phyloP scores from a whole-genome alignment of 2,888 invertebrate genomes.

The Dendrolimus pini region DNA sequence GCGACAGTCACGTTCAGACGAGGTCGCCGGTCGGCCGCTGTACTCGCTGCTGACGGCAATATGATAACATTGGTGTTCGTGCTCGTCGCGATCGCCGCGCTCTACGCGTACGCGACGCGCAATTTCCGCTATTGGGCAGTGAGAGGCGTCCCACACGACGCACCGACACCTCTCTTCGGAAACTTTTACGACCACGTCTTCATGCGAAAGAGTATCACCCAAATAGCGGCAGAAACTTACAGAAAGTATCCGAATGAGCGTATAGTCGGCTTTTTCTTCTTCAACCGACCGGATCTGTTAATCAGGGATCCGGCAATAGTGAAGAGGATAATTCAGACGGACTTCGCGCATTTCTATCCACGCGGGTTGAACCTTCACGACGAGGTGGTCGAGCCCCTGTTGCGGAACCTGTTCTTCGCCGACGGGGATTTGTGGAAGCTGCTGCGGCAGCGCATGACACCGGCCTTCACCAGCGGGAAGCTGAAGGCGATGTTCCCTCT shows the following conservation, averaged over 20 bases:
- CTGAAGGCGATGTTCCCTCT: too few species aligned
- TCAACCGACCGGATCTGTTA: constrained; percentile 30
- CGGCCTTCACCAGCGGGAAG: too few species aligned
- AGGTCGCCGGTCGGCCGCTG: background rate
- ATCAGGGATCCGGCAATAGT: constrained; percentile 40
- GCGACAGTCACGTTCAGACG: too few species aligned
- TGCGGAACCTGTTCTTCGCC: constrained; percentile 45
- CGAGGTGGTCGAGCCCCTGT: constrained; percentile 37
- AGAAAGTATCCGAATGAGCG: constrained; percentile 42
- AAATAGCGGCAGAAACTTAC: constrained; percentile 32
- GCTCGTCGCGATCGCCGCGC: constrained; percentile 14
- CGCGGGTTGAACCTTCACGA: constrained; percentile 34
- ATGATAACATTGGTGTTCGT: constrained; percentile 15
- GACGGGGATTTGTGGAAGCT: constrained; percentile 50
- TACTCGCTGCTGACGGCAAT: constrained; percentile 1
- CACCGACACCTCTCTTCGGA: constrained; percentile 32
- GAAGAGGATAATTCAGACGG: constrained; percentile 32
- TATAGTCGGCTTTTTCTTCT: constrained; percentile 38
- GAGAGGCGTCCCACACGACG: constrained; percentile 39
- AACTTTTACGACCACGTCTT: constrained; percentile 25
- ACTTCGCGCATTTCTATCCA: constrained; percentile 36
- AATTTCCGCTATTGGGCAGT: constrained; percentile 38
- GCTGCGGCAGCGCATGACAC: too few species aligned
- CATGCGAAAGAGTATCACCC: constrained; percentile 27
- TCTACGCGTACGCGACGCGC: constrained; percentile 38